A percentile compares a stretch with the other conserved stretches of the same genome.
These are phyloP conservation scores for Gallinago paraguaiae DNA, from an alignment of 2,113 vertebrate genomes.

Conservation along the genomic window DNA sequence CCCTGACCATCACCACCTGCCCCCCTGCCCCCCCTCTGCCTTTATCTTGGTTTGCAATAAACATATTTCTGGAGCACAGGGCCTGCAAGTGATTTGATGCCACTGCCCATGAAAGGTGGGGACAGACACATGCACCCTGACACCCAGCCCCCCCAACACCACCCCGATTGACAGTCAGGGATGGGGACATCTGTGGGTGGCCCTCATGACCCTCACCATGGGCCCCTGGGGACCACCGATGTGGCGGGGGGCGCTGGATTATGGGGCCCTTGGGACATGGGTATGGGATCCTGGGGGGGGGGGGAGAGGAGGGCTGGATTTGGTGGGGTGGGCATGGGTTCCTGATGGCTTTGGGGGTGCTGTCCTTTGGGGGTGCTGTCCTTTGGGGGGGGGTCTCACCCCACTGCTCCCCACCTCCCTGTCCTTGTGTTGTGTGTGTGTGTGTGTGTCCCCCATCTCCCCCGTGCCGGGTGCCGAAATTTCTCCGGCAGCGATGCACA, in stretches of 20 bases:
- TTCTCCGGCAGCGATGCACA: neutral
- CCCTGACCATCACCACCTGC: accelerated
- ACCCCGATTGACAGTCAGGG: neutral
- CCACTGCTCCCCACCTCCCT: neutral
- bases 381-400: neutral
- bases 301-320: neutral
- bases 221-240: neutral
- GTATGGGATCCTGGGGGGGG: neutral
- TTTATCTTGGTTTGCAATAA: constrained; percentile 9
- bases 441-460: neutral
- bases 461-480: neutral
- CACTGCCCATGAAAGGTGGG: neutral
- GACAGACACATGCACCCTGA: accelerated
- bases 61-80: neutral
- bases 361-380: neutral
- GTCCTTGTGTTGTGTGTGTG: neutral
- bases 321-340: neutral
- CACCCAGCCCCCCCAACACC: neutral
- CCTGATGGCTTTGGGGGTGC: neutral
- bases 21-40: too few species aligned
- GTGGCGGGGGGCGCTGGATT: neutral
- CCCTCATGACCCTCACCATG: neutral
- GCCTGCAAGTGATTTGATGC: neutral
- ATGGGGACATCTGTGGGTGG: neutral
- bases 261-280: neutral